Percentiles rank a stretch among this genome's conserved stretches.
phyloP scores from a whole-genome alignment of 2,113 vertebrate genomes.

The Festucalex cinctus region DNA sequence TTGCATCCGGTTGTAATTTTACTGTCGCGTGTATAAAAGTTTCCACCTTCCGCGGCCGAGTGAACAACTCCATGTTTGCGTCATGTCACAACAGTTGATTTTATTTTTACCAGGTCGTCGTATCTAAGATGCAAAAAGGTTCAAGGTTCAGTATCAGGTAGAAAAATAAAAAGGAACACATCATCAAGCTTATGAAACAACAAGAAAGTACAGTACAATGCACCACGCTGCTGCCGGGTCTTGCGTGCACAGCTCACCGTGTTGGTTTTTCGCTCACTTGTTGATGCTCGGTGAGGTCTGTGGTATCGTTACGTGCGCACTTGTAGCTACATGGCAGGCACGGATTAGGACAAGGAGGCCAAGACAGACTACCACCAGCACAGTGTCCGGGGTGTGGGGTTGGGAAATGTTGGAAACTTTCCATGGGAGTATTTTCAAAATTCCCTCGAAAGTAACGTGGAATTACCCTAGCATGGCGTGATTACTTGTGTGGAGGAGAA shows the following conservation, averaged over 20 bases:
- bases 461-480: background rate
- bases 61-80: conserved; percentile 20
- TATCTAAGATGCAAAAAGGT: conserved; percentile 76
- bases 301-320: conserved; percentile 62
- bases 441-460: background rate
- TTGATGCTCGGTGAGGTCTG: conserved; percentile 64
- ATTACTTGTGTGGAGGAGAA: background rate
- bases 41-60: conserved; percentile 6
- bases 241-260: conserved; percentile 46
- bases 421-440: background rate
- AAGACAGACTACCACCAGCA: background rate
- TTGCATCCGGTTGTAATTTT: background rate
- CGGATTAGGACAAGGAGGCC: conserved; percentile 48
- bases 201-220: conserved; percentile 54
- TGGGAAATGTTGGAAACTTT: background rate
- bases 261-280: conserved; percentile 25
- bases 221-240: conserved; percentile 48
- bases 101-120: conserved; percentile 70
- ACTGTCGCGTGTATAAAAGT: background rate
- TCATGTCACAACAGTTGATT: conserved; percentile 54
- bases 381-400: background rate
- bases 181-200: conserved; percentile 63
- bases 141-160: conserved; percentile 68
- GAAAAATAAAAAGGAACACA: conserved; percentile 75
- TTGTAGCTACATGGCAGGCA: conserved; percentile 61